phyloP scores from a whole-genome alignment of 1,140 invertebrate genomes.

The roundworm (Caenorhabditis elegans) region WBcel235 BX284606.5:14572501-14573000 shows the following conservation, averaged over 20 bases:
- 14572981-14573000: slow-evolving; percentile 48
- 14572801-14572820: background rate
- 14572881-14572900: slow-evolving; percentile 51
- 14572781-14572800: background rate
- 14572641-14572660: background rate
- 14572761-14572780: background rate
- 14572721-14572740: background rate
- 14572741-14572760: background rate
- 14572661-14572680: background rate
- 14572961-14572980: slow-evolving; percentile 54
- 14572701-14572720: background rate
- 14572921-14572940: slow-evolving; percentile 49
- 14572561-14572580: slow-evolving; percentile 22
- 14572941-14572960: slow-evolving; percentile 45
- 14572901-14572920: slow-evolving; percentile 42
- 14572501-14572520: slow-evolving; percentile 2
- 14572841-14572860: slow-evolving; percentile 51
- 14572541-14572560: slow-evolving; percentile 12
- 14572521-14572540: slow-evolving; percentile 22
- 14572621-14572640: slow-evolving; percentile 20
- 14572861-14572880: slow-evolving; percentile 51
- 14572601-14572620: background rate
- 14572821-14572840: no score
- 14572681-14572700: no score
- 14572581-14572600: slow-evolving; percentile 10